Percentiles rank a stretch among this genome's conserved stretches.
Conservation (phyloP, 2,113 vertebrate genomes). For the Eulacestoma nigropectus region DNA sequence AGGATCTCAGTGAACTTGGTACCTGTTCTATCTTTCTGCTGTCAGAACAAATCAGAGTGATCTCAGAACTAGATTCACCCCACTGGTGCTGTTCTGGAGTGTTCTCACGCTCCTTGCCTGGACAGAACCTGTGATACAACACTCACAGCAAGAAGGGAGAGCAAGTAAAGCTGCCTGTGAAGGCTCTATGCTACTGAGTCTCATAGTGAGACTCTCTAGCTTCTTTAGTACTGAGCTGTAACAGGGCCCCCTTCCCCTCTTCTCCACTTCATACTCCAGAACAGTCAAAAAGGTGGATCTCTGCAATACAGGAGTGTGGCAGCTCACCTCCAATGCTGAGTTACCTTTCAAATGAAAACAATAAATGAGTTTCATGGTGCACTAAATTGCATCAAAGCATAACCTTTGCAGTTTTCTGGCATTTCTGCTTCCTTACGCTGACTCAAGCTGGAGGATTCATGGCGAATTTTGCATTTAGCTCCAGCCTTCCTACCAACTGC, state of each 20-base stretch:
- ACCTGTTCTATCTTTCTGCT: background rate
- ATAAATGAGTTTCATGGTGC: background rate
- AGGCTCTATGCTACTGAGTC: background rate
- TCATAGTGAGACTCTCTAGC: background rate
- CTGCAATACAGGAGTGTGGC: background rate
- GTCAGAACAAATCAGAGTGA: background rate
- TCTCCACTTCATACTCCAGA: background rate
- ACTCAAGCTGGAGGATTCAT: background rate
- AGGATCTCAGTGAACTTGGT: background rate
- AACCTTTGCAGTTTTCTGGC: background rate
- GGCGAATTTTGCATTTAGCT: background rate
- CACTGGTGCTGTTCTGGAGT: background rate
- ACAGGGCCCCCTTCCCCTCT: background rate
- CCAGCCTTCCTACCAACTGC: background rate
- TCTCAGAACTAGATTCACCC: background rate
- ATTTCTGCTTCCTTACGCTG: background rate
- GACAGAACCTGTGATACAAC: background rate
- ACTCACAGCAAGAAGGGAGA: background rate
- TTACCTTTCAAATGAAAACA: background rate
- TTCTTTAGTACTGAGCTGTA: background rate
- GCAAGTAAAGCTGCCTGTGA: background rate
- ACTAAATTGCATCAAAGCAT: background rate
- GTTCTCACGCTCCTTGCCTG: background rate
- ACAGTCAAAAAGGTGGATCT: background rate
- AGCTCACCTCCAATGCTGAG: background rate